These are phyloP conservation scores for Psammodynastes pulverulentus DNA, from an alignment of 2,113 vertebrate genomes.

Conservation along the genomic window DNA sequence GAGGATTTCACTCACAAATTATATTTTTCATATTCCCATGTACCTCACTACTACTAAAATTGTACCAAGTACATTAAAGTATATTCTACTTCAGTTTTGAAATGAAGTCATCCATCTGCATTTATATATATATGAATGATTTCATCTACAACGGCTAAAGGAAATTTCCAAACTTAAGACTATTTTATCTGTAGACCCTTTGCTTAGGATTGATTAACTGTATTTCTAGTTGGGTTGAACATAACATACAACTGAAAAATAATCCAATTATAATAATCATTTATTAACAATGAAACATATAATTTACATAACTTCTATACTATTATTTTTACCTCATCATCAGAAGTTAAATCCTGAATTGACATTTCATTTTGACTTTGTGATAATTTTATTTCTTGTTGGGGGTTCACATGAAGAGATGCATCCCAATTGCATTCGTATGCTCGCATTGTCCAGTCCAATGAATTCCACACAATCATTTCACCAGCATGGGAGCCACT, in stretches of 20 bases:
- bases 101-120: background rate
- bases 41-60: background rate
- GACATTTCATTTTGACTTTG: constrained; percentile 84
- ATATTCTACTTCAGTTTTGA: background rate
- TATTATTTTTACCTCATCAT: constrained; percentile 78
- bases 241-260: background rate
- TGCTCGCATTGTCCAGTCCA: constrained; percentile 81
- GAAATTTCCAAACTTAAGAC: background rate
- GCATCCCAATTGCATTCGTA: constrained; percentile 85
- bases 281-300: background rate
- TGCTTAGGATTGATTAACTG: background rate
- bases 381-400: constrained; percentile 82
- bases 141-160: background rate
- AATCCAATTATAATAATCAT: background rate
- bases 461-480: constrained; percentile 87
- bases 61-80: background rate
- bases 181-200: background rate
- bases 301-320: background rate
- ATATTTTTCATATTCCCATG: background rate
- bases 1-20: background rate
- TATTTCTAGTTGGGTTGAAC: background rate
- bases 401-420: constrained; percentile 65
- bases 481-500: constrained; percentile 91
- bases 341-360: constrained; percentile 83
- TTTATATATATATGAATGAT: background rate